Conservation (phyloP, 1,140 invertebrate genomes). For the Euglossa dilemma region DNA sequence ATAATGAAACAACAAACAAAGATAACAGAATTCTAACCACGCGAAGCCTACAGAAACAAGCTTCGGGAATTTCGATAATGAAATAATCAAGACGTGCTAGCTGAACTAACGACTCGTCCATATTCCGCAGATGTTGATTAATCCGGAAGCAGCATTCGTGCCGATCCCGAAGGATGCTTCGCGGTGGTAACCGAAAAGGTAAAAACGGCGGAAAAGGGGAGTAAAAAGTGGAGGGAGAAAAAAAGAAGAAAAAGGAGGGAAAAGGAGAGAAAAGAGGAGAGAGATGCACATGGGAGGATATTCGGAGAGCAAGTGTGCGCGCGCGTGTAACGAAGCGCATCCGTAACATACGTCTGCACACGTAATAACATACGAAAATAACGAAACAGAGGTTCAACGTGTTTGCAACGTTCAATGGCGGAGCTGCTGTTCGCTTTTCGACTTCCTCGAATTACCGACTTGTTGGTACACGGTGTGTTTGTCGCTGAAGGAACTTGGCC, state of each 20-base stretch:
- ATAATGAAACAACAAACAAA: too few relatives aligned
- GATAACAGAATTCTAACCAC: too few relatives aligned
- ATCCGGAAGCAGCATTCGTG: background rate
- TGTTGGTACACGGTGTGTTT: background rate
- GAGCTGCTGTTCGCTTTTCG: background rate
- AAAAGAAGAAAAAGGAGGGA: background rate
- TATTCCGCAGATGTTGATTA: background rate
- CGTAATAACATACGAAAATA: slow-evolving; percentile 40
- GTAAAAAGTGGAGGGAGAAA: background rate
- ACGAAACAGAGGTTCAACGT: slow-evolving; percentile 18
- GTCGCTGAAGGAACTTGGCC: slow-evolving; percentile 5
- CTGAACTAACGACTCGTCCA: background rate
- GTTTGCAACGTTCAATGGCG: background rate
- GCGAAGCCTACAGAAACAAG: too few relatives aligned
- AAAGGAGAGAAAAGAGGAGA: background rate
- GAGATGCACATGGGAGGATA: background rate
- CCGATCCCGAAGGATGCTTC: too few relatives aligned
- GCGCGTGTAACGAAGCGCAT: slow-evolving; percentile 28
- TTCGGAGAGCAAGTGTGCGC: slow-evolving; percentile 14
- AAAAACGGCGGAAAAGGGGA: too few relatives aligned
- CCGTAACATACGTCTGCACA: slow-evolving; percentile 35
- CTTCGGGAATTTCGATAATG: too few relatives aligned
- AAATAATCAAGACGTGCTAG: background rate
- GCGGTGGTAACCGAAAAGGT: background rate
- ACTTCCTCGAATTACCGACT: background rate